Evolutionary conservation across 2,888 invertebrate species (phyloP).

Genomic region (Tetranychus piercei): DNA sequence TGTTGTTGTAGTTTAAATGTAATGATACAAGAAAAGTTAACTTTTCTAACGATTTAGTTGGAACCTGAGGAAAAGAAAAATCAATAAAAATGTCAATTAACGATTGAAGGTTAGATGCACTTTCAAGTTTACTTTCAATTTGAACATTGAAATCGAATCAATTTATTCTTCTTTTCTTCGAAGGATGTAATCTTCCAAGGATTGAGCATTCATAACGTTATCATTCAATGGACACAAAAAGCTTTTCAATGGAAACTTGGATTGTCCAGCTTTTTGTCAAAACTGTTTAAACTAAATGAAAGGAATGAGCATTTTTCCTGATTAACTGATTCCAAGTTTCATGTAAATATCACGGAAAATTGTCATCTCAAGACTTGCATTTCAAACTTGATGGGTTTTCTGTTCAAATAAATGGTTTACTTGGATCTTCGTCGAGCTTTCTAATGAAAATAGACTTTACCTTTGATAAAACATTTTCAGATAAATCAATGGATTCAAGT

Average conservation of each 20-base stretch:
- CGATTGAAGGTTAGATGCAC: background rate
- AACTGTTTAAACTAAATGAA: background rate
- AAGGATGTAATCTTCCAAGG: background rate
- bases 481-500: constrained; percentile 68
- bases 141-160: background rate
- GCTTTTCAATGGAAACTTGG: no score
- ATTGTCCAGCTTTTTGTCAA: no score
- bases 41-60: constrained; percentile 23
- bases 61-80: constrained; percentile 18
- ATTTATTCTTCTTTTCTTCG: background rate
- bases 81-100: background rate
- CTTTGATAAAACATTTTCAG: constrained; percentile 54
- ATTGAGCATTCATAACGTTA: no score
- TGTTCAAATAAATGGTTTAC: background rate
- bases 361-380: background rate
- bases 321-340: no score
- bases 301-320: background rate
- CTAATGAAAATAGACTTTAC: constrained; percentile 34
- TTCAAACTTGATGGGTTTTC: background rate
- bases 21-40: constrained; percentile 47
- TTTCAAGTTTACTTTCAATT: background rate
- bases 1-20: constrained; percentile 71
- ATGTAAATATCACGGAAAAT: background rate
- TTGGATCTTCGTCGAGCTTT: background rate
- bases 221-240: no score